Conservation (phyloP, 2,888 invertebrate genomes). For the Andrena marginata region DNA sequence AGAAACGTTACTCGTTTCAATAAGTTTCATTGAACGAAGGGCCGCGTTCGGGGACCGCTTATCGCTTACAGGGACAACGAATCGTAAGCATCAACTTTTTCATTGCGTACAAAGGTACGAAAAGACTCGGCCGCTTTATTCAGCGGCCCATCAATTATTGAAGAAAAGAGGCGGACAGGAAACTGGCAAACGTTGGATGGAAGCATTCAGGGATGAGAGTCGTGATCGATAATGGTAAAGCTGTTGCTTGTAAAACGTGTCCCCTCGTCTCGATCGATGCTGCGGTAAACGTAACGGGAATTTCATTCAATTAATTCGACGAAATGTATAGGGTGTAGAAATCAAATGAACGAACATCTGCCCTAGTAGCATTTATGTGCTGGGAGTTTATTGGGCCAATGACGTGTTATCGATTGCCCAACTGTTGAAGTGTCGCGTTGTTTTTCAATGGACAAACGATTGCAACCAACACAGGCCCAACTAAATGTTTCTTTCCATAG, state of each 20-base stretch:
- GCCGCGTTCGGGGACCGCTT: background rate
- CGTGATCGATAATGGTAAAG: constrained; percentile 54
- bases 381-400: no score
- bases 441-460: no score
- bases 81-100: constrained; percentile 57
- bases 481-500: no score
- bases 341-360: background rate
- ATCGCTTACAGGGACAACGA: constrained; percentile 32
- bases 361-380: no score
- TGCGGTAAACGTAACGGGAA: constrained; percentile 43
- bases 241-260: constrained; percentile 40
- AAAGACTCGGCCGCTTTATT: background rate
- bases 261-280: constrained; percentile 58
- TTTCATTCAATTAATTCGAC: constrained; percentile 38
- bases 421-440: no score
- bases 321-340: background rate
- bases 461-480: no score
- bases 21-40: constrained; percentile 15
- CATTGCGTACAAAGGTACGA: constrained; percentile 16
- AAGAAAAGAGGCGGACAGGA: constrained; percentile 12
- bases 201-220: constrained; percentile 20
- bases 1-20: constrained; percentile 13
- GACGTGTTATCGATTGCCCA: no score
- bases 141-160: constrained; percentile 1
- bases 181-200: constrained; percentile 16